Base-by-base conservation (phyloP, 2,888 invertebrate genomes). In the Pachymerium ferrugineum region DNA sequence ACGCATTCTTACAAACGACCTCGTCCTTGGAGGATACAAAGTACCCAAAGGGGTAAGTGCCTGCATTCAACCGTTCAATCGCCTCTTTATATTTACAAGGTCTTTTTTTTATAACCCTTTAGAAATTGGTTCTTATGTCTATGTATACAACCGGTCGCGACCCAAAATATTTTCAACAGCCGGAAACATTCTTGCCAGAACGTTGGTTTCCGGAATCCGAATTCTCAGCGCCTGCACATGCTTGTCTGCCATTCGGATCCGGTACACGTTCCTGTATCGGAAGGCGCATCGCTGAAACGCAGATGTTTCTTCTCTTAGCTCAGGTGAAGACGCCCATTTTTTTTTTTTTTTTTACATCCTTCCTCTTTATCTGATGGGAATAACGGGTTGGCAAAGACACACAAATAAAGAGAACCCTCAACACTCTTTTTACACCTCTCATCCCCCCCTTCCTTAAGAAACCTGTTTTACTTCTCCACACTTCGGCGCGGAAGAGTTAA, bases 201-300 rank as follows among this genome's bases (percentile, higher is more conserved):
- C 86, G 94, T 70, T 95, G 94, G 94, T 81, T 85, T 42, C 25
- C 76, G 22, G 86, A 89, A 77, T 72, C 38, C n/a, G n/a, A n/a
- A n/a, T n/a, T n/a, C n/a, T n/a, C 38, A 3, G 38, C 38, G 2
- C 38, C 38, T 2, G 14, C 38, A n/a, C 87, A 88, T 79, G 92
- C 90, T 6, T 88, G 88, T 74, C 79, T 94, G 73, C 94, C 94
- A 4, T 94, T 94, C 82, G 92, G 92, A 0, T 85, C 92, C 76
- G 94, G 94, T 0, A 86, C 88, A 25, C 86, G 94, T 76, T 90
- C 92, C 16, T 94, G 94, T 80, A 87, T 94, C 77, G 94, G 94
- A 0, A 88, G 87, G 79, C 90, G 90, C 80, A 85, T 94, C 77
- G 93, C 94, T 0, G 89, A 91, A 81, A 83, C 86, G 70, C 92